phyloP scores from a whole-genome alignment of 2,888 invertebrate species.

The Belgica antarctica region DNA sequence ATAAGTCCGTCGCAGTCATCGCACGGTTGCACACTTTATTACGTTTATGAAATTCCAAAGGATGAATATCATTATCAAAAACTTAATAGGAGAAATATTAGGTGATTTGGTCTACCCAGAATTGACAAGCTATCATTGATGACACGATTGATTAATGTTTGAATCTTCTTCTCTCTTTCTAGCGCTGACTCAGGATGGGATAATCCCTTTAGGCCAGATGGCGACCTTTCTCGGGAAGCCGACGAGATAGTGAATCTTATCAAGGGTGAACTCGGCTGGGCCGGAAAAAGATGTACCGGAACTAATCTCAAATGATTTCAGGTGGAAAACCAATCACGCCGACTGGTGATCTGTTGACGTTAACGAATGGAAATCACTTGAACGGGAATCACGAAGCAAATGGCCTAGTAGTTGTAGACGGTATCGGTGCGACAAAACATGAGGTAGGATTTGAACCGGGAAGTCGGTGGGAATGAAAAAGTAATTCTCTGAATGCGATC shows the following conservation, averaged over 20 bases:
- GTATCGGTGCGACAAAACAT: conserved; percentile 54
- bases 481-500: too few species aligned
- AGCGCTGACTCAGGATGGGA: conserved; percentile 96
- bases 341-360: conserved; percentile 52
- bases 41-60: conserved; percentile 64
- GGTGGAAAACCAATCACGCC: conserved; percentile 56
- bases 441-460: too few species aligned
- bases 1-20: conserved; percentile 56
- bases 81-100: not conserved
- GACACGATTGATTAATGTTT: conserved; percentile 7
- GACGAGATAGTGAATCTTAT: conserved; percentile 95
- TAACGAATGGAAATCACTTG: conserved; percentile 49
- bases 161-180: conserved; percentile 50
- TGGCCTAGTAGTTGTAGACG: conserved; percentile 53
- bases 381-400: conserved; percentile 49
- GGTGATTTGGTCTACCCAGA: too few species aligned
- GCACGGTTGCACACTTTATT: conserved; percentile 69
- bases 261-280: conserved; percentile 67
- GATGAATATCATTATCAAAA: conserved; percentile 44
- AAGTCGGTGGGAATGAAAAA: not conserved
- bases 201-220: conserved; percentile 95
- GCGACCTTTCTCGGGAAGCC: conserved; percentile 89
- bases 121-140: too few species aligned
- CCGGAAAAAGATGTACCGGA: too few species aligned
- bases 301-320: conserved; percentile 45